Percentiles rank a stretch among this genome's conserved stretches.
Conservation (phyloP, 2,888 invertebrate species). For the Drosophila borealis region DNA sequence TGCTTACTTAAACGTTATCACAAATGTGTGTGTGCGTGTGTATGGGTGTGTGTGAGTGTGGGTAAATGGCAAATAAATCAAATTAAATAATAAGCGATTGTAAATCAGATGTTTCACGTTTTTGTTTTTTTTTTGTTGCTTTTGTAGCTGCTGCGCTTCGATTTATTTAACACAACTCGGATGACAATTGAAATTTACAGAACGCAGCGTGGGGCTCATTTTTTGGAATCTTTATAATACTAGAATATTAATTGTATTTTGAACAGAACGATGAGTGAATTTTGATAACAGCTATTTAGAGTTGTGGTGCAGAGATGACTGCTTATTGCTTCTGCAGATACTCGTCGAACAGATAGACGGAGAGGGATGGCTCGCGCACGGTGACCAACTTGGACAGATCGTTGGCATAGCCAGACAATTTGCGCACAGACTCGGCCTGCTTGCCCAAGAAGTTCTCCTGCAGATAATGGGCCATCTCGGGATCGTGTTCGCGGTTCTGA, state of each 20-base stretch:
- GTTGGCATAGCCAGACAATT: conserved; percentile 90
- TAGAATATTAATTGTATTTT: conserved; percentile 27
- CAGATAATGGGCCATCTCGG: conserved; percentile 90
- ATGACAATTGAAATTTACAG: conserved; percentile 57
- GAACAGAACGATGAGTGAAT: conserved; percentile 40
- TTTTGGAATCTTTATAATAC: conserved; percentile 48
- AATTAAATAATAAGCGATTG: conserved; percentile 45
- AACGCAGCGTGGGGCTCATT: conserved; percentile 34
- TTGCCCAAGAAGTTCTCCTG: conserved; percentile 91
- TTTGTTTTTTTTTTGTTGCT: conserved; percentile 24
- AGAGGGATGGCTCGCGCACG: conserved; percentile 87
- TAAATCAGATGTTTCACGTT: conserved; percentile 48
- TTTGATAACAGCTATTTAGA: conserved; percentile 37
- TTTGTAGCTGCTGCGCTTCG: conserved; percentile 52
- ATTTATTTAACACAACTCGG: conserved; percentile 63
- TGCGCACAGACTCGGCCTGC: conserved; percentile 89
- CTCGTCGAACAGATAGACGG: conserved; percentile 91
- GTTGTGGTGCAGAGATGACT: conserved; percentile 23
- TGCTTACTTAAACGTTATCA: conserved; percentile 71
- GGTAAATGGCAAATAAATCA: conserved; percentile 45
- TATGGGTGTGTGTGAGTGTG: conserved; percentile 24
- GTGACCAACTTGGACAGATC: conserved; percentile 89
- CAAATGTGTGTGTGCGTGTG: conserved; percentile 44
- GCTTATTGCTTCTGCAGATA: conserved; percentile 84
- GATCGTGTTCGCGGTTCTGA: conserved; percentile 85